These are phyloP conservation scores for Vicugna pacos DNA, from an alignment of 2,113 vertebrate species.

Conservation along the genomic window DNA sequence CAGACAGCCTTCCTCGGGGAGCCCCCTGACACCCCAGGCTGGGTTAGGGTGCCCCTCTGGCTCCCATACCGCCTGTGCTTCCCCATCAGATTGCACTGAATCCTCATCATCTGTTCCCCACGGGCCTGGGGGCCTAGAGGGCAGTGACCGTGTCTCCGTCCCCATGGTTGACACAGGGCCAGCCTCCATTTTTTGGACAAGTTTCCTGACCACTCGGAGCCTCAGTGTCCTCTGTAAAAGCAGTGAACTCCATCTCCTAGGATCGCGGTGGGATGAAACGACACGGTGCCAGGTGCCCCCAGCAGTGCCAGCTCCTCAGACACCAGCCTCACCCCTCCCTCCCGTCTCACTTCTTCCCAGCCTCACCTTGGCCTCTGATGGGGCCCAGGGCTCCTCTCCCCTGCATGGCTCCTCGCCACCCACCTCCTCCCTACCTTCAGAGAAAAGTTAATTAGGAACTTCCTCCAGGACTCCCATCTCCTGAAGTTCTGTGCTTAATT, in stretches of 20 bases:
- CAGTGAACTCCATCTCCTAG: neutral
- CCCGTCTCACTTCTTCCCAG: neutral
- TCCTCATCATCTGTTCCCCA: rapidly evolving
- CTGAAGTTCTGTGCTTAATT: constrained; percentile 7
- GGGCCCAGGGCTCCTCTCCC: too few relatives aligned
- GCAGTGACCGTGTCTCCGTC: neutral
- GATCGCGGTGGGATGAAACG: neutral
- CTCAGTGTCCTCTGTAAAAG: neutral
- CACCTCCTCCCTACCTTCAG: neutral
- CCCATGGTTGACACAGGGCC: neutral
- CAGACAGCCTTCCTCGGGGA: neutral
- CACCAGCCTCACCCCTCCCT: neutral
- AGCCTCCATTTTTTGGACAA: neutral
- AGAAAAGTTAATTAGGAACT: constrained; percentile 58
- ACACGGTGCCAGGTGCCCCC: too few relatives aligned
- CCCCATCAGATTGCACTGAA: neutral
- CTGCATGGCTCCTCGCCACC: neutral
- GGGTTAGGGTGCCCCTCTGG: neutral
- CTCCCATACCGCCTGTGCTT: neutral
- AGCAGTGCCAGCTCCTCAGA: rapidly evolving
- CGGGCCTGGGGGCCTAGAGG: neutral
- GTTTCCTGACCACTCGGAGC: neutral
- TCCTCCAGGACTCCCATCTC: constrained; percentile 10
- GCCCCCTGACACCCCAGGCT: neutral
- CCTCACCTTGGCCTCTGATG: neutral